Conservation (phyloP, 2,888 invertebrate genomes). For the Caenorhabditis panamensis region DNA sequence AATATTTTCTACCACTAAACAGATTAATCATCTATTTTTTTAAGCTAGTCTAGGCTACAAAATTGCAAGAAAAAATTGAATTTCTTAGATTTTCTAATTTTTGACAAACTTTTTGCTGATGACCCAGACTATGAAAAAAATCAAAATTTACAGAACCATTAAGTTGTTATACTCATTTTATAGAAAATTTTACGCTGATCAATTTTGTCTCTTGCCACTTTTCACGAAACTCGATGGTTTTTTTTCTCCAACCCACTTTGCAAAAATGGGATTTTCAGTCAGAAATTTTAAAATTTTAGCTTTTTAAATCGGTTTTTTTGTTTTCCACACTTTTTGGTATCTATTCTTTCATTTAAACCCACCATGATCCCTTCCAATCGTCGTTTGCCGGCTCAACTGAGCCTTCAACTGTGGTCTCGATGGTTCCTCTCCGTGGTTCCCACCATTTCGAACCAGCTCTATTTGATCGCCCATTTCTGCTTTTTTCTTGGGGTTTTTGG, state of each 20-base stretch:
- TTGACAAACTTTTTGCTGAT: neutral
- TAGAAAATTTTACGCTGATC: neutral
- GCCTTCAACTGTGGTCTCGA: slow-evolving; percentile 7
- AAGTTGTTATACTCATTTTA: neutral
- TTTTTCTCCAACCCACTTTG: too few relatives aligned
- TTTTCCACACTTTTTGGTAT: too few relatives aligned
- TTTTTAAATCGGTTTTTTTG: too few relatives aligned
- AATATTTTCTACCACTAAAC: too few relatives aligned
- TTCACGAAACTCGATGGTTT: neutral
- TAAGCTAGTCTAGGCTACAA: slow-evolving; percentile 64
- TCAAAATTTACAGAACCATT: neutral
- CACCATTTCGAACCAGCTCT: slow-evolving; percentile 59
- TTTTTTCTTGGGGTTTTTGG: too few relatives aligned
- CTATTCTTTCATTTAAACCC: neutral
- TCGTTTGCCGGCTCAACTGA: slow-evolving; percentile 34
- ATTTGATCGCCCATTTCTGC: slow-evolving; percentile 54
- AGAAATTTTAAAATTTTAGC: neutral
- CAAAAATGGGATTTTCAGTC: neutral
- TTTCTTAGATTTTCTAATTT: too few relatives aligned
- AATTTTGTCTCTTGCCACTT: neutral
- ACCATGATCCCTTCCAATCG: slow-evolving; percentile 35
- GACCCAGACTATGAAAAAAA: too few relatives aligned
- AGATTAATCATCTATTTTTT: neutral
- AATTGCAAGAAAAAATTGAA: neutral
- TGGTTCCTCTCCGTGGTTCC: slow-evolving; percentile 14